phyloP scores from a whole-genome alignment of 2,113 vertebrate species.

The Spermophilus dauricus region DNA sequence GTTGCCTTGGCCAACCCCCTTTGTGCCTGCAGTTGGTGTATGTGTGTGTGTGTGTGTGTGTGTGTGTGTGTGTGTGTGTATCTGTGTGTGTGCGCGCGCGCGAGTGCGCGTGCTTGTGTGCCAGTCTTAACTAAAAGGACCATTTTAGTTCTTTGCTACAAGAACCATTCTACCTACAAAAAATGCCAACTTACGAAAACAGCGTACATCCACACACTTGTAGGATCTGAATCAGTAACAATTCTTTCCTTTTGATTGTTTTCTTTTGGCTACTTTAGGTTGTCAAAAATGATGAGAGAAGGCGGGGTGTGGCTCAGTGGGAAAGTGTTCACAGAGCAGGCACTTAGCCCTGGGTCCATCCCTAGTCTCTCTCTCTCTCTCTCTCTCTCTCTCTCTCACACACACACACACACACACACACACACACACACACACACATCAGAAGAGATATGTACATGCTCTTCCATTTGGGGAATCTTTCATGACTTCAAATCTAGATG shows the following conservation, averaged over 20 bases:
- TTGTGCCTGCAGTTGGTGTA: not conserved
- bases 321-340: too few species aligned
- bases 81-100: too few species aligned
- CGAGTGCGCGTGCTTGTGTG: not conserved
- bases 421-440: not conserved
- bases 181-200: not conserved
- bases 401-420: not conserved
- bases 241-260: conserved; percentile 8
- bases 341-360: not conserved
- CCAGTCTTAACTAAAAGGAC: not conserved
- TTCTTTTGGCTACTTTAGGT: not conserved
- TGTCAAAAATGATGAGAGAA: not conserved
- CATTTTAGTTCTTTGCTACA: not conserved
- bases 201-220: not conserved
- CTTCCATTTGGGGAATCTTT: not conserved
- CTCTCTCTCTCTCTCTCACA: too few species aligned
- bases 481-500: not conserved
- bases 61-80: too few species aligned
- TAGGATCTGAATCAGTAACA: not conserved
- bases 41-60: too few species aligned
- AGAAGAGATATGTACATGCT: not conserved
- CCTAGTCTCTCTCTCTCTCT: too few species aligned
- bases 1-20: not conserved
- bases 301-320: not conserved
- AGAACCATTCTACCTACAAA: not conserved